Conservation (phyloP, 2,797 vertebrate species). For the Euthynnus affinis region DNA sequence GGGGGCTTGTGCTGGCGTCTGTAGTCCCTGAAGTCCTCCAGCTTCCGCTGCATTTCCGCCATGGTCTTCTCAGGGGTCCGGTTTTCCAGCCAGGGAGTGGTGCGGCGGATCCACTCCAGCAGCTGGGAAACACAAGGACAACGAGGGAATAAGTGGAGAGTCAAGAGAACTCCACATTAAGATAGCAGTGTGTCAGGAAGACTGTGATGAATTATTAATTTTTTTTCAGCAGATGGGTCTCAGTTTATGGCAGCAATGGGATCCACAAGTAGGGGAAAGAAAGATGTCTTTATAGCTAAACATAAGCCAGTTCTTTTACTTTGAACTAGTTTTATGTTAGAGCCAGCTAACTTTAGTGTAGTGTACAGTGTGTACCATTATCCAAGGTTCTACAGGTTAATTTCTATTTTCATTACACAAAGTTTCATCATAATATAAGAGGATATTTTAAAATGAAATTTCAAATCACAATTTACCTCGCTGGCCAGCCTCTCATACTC, state of each 20-base stretch:
- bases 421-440: conserved; percentile 8
- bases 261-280: conserved; percentile 1
- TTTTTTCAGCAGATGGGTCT: conserved; percentile 22
- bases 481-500: conserved; percentile 98
- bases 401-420: conserved; percentile 30
- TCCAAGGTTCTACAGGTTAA: conserved; percentile 14
- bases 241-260: neutral
- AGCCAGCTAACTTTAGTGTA: neutral
- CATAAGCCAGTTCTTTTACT: conserved; percentile 32
- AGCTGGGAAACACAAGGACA: conserved; percentile 81
- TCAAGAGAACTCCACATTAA: conserved; percentile 1
- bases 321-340: conserved; percentile 14
- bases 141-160: conserved; percentile 20
- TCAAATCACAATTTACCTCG: conserved; percentile 89
- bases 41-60: conserved; percentile 95
- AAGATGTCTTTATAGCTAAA: neutral
- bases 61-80: conserved; percentile 95
- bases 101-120: conserved; percentile 97
- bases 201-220: conserved; percentile 27
- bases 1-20: conserved; percentile 97
- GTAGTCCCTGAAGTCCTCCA: conserved; percentile 98
- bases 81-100: conserved; percentile 98
- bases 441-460: conserved; percentile 1
- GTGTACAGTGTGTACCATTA: neutral
- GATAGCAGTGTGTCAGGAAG: conserved; percentile 5